Evolutionary conservation across 2,113 vertebrate genomes (phyloP).

Genomic region (Vulpes vulpes): DNA sequence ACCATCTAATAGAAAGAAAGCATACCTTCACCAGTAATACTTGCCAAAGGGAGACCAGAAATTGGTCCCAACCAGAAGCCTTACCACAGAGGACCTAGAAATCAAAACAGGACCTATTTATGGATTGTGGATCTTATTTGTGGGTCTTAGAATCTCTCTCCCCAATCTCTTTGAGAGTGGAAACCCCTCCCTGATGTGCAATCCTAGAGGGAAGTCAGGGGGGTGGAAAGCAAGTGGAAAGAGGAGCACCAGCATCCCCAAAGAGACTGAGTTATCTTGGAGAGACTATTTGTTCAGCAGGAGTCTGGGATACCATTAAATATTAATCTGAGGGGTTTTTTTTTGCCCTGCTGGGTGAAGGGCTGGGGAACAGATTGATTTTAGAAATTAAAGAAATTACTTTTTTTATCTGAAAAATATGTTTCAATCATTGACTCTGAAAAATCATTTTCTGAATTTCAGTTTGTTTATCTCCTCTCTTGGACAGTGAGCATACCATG

Average conservation of each 20-base stretch:
- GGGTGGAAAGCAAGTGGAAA: neutral
- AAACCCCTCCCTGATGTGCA: neutral
- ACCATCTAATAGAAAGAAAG: neutral
- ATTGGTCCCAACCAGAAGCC: neutral
- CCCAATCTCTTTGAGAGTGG: neutral
- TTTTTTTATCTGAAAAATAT: neutral
- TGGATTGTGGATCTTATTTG: neutral
- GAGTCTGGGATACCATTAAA: neutral
- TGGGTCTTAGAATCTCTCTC: neutral
- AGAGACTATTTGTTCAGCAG: neutral
- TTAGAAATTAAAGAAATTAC: neutral
- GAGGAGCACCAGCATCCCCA: neutral
- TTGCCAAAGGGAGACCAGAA: neutral
- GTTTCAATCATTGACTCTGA: neutral
- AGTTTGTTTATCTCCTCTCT: neutral
- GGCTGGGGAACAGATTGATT: neutral
- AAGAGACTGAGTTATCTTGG: neutral
- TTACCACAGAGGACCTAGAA: neutral
- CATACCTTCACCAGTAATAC: neutral
- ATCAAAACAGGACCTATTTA: neutral
- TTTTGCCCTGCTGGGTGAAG: neutral
- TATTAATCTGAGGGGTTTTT: neutral
- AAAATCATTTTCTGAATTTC: neutral
- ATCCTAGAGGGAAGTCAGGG: neutral
- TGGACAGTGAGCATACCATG: neutral